These are phyloP conservation scores for Myrmecobius fasciatus DNA, from an alignment of 2,113 vertebrate genomes.

Conservation along the genomic window DNA sequence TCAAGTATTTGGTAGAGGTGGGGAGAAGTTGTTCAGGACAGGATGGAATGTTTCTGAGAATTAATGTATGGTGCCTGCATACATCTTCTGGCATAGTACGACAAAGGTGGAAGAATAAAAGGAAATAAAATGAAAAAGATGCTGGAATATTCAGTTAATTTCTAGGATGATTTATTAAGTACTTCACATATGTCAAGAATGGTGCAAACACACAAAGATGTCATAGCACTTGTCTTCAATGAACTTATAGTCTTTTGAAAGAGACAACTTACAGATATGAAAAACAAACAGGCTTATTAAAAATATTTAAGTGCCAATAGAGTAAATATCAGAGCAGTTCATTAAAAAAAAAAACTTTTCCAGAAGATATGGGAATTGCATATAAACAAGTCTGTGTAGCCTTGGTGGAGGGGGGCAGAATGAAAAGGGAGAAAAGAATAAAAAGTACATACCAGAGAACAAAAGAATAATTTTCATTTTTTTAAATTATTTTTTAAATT, in stretches of 20 bases:
- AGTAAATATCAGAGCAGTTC: neutral
- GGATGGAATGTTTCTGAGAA: conserved; percentile 6
- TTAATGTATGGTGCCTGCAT: neutral
- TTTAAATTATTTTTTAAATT: too few species aligned
- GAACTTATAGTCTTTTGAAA: conserved; percentile 6
- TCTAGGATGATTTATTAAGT: neutral
- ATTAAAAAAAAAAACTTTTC: neutral
- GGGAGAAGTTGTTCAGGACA: neutral
- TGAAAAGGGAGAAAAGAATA: too few species aligned
- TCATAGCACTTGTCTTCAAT: neutral
- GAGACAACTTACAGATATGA: neutral
- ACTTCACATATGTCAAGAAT: neutral
- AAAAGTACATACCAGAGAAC: too few species aligned
- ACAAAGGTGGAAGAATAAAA: neutral
- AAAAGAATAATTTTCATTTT: too few species aligned
- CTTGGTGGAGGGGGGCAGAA: too few species aligned
- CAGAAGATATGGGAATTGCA: neutral
- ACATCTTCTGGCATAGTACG: neutral
- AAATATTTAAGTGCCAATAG: neutral
- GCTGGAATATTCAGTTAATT: neutral
- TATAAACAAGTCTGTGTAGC: neutral
- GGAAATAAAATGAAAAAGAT: neutral
- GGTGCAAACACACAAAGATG: neutral
- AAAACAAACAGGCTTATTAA: neutral
- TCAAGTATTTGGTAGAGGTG: neutral